Evolutionary conservation across 1,140 invertebrate species (phyloP), one percentile per base, ranked within the genome.

Genomic region (Ceratina calcarata): DNA sequence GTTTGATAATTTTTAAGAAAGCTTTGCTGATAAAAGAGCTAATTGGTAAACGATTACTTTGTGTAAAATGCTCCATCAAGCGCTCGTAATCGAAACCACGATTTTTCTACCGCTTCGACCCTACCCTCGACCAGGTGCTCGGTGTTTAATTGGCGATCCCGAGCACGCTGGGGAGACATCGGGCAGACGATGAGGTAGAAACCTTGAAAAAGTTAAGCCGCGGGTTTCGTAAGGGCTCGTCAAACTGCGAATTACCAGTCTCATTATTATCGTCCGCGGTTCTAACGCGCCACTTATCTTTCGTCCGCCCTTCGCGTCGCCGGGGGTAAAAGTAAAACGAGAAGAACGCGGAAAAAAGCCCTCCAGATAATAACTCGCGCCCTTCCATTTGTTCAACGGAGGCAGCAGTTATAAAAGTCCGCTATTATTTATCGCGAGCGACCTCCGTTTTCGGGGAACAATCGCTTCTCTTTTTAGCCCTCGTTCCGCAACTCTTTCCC

Each of bases 241-340:
- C 91, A 91, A 93, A 91, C 88, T 89, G 87, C 87, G 88, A 92
- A 92, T 92, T 93, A 93, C 88, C 89, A 88, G 85, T 81, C 88
- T 92, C 91, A 91, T 93, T 93, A 92, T 92, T 90, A 91, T 90
- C 91, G 58, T 88, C 76, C 85, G 89, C 79, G 89, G 88, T 87
- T 87, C 86, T 86, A 87, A 78, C 81, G 83, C 82, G 86, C 71
- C 82, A 88, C 87, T 90, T 88, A 88, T 88, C 73, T 78, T 82
- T 81, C 57, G 62, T 75, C 71, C 75, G 62, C 51, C 66, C 57
- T 27, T 65, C 57, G 66, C 18, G 13, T 65, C 24, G 2, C 37
- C 55, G n/a, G 18, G 51, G 24, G 3, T 20, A 45, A 62, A 27
- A 45, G 37, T 8, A 58, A 84, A 86, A 86, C 82, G 69, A 74